Evolutionary conservation across 2,888 invertebrate genomes (phyloP).

Genomic region (Oscheius sp.): DNA sequence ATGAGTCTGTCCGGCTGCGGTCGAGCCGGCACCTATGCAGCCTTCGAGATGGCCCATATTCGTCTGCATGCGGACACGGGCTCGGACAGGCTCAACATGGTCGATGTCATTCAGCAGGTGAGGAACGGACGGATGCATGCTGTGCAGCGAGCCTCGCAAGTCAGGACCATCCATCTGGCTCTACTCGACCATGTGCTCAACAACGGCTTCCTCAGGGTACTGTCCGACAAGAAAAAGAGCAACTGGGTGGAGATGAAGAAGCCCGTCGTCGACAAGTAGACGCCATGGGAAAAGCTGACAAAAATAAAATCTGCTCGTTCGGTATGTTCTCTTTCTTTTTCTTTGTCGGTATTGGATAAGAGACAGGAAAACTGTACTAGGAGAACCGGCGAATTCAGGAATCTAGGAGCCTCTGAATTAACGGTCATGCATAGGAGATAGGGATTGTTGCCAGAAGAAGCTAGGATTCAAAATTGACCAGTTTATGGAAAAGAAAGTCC

Average conservation of each 20-base stretch:
- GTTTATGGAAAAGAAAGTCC: too few species aligned
- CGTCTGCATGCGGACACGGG: slow-evolving; percentile 18
- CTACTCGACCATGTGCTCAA: slow-evolving; percentile 47
- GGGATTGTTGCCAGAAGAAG: too few species aligned
- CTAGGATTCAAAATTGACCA: too few species aligned
- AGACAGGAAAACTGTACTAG: too few species aligned
- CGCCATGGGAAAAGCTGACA: background rate
- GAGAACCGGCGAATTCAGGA: too few species aligned
- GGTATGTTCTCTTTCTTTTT: background rate
- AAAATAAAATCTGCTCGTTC: slow-evolving; percentile 11
- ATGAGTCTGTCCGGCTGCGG: slow-evolving; percentile 59
- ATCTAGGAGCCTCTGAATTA: too few species aligned
- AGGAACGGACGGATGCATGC: slow-evolving; percentile 49
- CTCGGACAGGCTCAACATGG: background rate
- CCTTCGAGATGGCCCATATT: slow-evolving; percentile 43
- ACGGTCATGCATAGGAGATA: too few species aligned
- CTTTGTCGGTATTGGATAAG: too few species aligned
- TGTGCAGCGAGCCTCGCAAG: slow-evolving; percentile 45
- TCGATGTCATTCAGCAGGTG: slow-evolving; percentile 13
- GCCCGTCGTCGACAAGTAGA: slow-evolving; percentile 1
- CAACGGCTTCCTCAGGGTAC: slow-evolving; percentile 32
- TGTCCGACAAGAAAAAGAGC: slow-evolving; percentile 7
- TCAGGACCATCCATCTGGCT: slow-evolving; percentile 42
- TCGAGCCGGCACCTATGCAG: slow-evolving; percentile 58
- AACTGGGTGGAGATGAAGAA: slow-evolving; percentile 22